phyloP scores from a whole-genome alignment of 2,888 invertebrate species.

The Diogma glabrata region DNA sequence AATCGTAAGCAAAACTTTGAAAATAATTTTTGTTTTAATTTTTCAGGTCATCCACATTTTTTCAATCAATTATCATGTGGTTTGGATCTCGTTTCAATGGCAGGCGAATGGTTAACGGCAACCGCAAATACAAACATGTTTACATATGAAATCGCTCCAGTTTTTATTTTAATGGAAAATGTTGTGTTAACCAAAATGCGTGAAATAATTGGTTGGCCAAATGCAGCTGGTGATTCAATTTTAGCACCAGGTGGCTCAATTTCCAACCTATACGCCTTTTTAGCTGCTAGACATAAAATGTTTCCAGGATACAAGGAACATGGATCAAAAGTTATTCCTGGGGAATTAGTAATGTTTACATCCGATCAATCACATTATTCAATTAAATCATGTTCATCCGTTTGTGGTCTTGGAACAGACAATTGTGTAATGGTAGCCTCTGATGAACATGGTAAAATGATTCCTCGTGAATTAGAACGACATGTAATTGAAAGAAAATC shows the following conservation, averaged over 20 bases:
- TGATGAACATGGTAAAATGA: slow-evolving; percentile 82
- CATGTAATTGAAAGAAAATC: slow-evolving; percentile 72
- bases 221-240: slow-evolving; percentile 88
- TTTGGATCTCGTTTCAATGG: slow-evolving; percentile 90
- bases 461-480: slow-evolving; percentile 77
- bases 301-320: slow-evolving; percentile 92
- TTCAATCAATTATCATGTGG: slow-evolving; percentile 97
- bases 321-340: slow-evolving; percentile 77
- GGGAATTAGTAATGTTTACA: slow-evolving; percentile 91
- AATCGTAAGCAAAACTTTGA: too few species aligned
- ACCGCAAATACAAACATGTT: slow-evolving; percentile 99
- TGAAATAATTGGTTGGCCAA: slow-evolving; percentile 73
- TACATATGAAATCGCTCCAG: slow-evolving; percentile 98
- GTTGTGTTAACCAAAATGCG: slow-evolving; percentile 91
- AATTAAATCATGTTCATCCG: slow-evolving; percentile 87
- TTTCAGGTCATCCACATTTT: slow-evolving; percentile 96
- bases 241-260: slow-evolving; percentile 95
- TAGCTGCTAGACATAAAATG: slow-evolving; percentile 90
- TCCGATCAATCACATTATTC: slow-evolving; percentile 91
- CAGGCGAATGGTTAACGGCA: slow-evolving; percentile 97
- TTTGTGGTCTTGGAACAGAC: slow-evolving; percentile 87
- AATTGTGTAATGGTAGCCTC: slow-evolving; percentile 85
- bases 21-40: too few species aligned
- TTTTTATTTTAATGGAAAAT: slow-evolving; percentile 97
- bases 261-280: slow-evolving; percentile 93